Base-by-base conservation (phyloP, 2,113 vertebrate genomes). In the Dicerorhinus sumatrensis region DNA sequence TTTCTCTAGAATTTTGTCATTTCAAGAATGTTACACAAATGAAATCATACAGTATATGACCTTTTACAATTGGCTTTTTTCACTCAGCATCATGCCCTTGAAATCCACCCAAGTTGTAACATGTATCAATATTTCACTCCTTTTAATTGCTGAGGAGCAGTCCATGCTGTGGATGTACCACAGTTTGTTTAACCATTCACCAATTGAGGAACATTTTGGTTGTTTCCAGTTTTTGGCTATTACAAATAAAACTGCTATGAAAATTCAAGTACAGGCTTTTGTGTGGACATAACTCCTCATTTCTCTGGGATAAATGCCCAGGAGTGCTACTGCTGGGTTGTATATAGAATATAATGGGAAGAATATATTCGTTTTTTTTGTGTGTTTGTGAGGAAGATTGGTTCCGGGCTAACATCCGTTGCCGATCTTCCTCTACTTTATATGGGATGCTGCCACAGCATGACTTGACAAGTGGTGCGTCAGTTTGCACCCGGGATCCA, bases 141-240 rank as follows among this genome's bases (percentile, higher is more conserved):
- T 17, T 65, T 60, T 85, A 10, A 90, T 62, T 33, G 60, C 14
- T 65, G 12, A 31, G 4, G 5, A 20, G 33, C n/a, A 3, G 27
- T 25, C 16, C 0, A 0, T 23, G 23, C 9, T 39, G 5, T 27
- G 16, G 36, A 10, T 8, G 1, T 3, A 33, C 17, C 46, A n/a
- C 5, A 56, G 82, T 67, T 81, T 48, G 10, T 36, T 72, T 36
- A 86, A 65, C 25, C 23, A 12, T 51, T 60, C 21, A 33, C 27
- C 39, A 23, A 31, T 6, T 48, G 14, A 58, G 36, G n/a, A 48
- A 17, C 13, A 11, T 36, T 67, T 25, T 51, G 12, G n/a, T 56
- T 25, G 9, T 39, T 93, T 73, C 46, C 31, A 62, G 12, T n/a
- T 75, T 67, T 8, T 2, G n/a, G 31, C 31, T 65, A 20, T 42